A percentile compares a stretch with the other conserved stretches of the same genome.
phyloP scores from a whole-genome alignment of 2,113 vertebrate genomes.

The Galeopterus variegatus region DNA sequence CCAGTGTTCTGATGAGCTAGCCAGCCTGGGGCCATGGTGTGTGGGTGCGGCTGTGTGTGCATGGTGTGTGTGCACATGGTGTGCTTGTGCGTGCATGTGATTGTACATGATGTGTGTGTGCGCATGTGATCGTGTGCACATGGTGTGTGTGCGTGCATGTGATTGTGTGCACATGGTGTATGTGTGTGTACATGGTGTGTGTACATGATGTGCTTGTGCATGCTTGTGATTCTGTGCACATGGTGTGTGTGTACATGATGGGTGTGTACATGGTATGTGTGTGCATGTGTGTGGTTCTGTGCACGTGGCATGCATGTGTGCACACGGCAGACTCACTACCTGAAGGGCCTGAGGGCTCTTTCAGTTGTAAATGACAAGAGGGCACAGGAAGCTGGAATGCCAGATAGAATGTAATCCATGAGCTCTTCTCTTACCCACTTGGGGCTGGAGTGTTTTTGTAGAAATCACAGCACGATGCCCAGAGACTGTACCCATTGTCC shows the following conservation, averaged over 20 bases:
- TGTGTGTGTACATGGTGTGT: neutral
- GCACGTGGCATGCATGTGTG: no score
- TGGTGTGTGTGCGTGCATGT: neutral
- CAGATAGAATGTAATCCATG: neutral
- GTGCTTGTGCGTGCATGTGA: neutral
- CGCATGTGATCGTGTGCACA: no score
- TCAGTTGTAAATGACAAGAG: no score
- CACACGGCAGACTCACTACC: neutral
- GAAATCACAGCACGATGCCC: neutral
- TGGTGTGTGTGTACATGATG: neutral
- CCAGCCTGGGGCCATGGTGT: neutral
- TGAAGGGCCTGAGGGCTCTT: neutral
- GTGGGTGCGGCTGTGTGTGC: neutral
- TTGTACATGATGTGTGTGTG: neutral
- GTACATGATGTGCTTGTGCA: neutral
- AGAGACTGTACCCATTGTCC: accelerated
- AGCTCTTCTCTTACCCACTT: neutral
- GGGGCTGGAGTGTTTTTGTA: neutral
- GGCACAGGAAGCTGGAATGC: no score
- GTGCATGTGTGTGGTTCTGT: neutral
- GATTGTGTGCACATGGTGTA: neutral
- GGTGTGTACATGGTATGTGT: neutral
- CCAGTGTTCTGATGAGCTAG: neutral
- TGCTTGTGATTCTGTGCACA: neutral
- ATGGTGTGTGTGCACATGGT: neutral